These are phyloP conservation scores for Drosophila prosaltans DNA, from an alignment of 1,140 invertebrate genomes.

Conservation along the genomic window DNA sequence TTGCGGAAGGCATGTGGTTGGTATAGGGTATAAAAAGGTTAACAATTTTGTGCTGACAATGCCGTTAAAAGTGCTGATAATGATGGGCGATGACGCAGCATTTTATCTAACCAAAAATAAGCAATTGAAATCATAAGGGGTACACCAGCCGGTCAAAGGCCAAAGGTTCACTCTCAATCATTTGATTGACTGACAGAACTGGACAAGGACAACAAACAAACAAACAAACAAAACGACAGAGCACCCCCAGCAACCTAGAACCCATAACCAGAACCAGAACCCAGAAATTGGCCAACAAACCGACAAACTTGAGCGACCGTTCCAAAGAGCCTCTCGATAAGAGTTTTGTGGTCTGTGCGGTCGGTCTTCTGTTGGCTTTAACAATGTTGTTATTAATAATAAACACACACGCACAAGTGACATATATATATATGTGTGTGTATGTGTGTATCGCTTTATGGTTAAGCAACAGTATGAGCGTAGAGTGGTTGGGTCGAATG, in stretches of 20 bases:
- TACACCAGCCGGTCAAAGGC: not conserved
- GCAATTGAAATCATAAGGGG: conserved; percentile 11
- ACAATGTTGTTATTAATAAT: conserved; percentile 14
- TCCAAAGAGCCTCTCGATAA: not conserved
- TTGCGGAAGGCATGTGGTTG: not conserved
- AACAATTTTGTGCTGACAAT: conserved; percentile 40
- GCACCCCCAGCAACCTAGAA: not conserved
- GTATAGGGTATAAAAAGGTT: conserved; percentile 3
- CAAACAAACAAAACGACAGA: not conserved
- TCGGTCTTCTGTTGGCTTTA: conserved; percentile 3
- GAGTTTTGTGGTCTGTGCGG: not conserved
- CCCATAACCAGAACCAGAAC: not conserved
- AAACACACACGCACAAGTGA: conserved; percentile 7
- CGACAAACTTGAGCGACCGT: not conserved
- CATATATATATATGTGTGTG: not conserved
- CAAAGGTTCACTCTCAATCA: conserved; percentile 7
- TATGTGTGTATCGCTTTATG: too few relatives aligned
- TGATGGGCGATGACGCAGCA: conserved; percentile 4
- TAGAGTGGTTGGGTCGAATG: not conserved
- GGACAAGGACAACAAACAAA: conserved; percentile 6
- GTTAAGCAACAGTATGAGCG: too few relatives aligned
- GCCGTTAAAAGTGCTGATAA: conserved; percentile 7
- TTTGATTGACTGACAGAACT: conserved; percentile 11
- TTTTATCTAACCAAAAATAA: conserved; percentile 10
- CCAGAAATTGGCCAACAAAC: not conserved